phyloP scores from a whole-genome alignment of 2,888 invertebrate species.

The Agrilus cyanescens region DNA sequence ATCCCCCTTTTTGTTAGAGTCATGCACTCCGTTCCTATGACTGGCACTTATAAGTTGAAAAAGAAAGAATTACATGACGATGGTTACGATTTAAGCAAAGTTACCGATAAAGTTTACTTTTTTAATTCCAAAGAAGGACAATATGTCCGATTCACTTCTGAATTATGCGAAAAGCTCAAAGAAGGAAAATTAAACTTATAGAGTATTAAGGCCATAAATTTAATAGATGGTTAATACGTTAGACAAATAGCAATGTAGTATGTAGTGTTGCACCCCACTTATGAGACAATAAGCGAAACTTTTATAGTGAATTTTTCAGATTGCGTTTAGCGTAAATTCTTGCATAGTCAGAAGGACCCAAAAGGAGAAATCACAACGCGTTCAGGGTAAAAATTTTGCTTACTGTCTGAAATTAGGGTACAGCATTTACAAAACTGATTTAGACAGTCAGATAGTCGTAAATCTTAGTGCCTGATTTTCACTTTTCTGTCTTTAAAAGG shows the following conservation, averaged over 20 bases:
- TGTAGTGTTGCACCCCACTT: too few species aligned
- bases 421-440: too few species aligned
- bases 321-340: too few species aligned
- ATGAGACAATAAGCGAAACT: too few species aligned
- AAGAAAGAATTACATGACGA: slow-evolving; percentile 78
- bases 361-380: too few species aligned
- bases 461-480: too few species aligned
- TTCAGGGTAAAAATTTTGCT: too few species aligned
- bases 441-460: too few species aligned
- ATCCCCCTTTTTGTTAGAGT: slow-evolving; percentile 80
- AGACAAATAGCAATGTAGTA: neutral
- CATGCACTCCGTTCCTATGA: slow-evolving; percentile 64
- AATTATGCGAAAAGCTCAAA: slow-evolving; percentile 27
- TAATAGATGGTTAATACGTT: neutral
- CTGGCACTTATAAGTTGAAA: slow-evolving; percentile 86
- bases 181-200: slow-evolving; percentile 21
- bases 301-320: too few species aligned
- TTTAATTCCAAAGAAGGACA: slow-evolving; percentile 25
- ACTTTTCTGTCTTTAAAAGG: too few species aligned
- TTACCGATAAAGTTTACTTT: slow-evolving; percentile 66
- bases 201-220: neutral
- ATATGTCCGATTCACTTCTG: slow-evolving; percentile 24
- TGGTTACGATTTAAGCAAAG: slow-evolving; percentile 63
- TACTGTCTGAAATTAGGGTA: too few species aligned
- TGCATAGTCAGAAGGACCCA: too few species aligned